Base-by-base conservation (phyloP, 2,113 vertebrate species). In the Camelus bactrianus region DNA sequence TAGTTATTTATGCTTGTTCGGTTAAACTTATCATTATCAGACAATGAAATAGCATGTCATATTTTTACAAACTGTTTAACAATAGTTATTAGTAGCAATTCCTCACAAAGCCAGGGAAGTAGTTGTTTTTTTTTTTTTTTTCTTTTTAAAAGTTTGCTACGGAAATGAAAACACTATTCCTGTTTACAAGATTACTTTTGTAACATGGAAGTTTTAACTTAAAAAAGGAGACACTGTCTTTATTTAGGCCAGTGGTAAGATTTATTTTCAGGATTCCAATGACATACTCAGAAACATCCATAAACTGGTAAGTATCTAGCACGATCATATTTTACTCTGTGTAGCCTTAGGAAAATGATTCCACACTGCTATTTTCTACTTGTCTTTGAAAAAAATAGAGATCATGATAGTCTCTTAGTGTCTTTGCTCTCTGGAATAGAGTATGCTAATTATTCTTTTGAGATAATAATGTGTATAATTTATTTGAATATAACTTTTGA, bases 181-280 rank as follows among this genome's bases (percentile, higher is more conserved):
- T 80, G 72, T 97, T 38, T 70, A 76, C 48, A 94, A 92, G 95
- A 97, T 97, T 89, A 87, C 56, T 94, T 96, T 94, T 97, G 52
- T 26, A 95, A 62, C 30, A 54, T 20, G 30, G 58, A 26, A 86
- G 83, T 76, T 82, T 94, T 94, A 13, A 95, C 86, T 87, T 48
- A 32, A 95, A 19, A 64, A 72, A 73, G 77, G 48, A 75, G 76
- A 30, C 8, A 38, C 83, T 93, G 79, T 87, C 30, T 90, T 38
- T 73, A 5, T 28, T 50, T 8, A 70, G 15, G 62, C 24, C 52
- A 90, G 12, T 56, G 9, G 20, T 76, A 70, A 62, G 48, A 62
- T 72, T 54, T 56, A 95, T 84, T 97, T 93, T 95, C 76, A 94
- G 48, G 87, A 60, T 89, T 80, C 80, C 70, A 95, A n/a, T 72